Conservation (phyloP, 2,888 invertebrate genomes). For the Elegia similella region DNA sequence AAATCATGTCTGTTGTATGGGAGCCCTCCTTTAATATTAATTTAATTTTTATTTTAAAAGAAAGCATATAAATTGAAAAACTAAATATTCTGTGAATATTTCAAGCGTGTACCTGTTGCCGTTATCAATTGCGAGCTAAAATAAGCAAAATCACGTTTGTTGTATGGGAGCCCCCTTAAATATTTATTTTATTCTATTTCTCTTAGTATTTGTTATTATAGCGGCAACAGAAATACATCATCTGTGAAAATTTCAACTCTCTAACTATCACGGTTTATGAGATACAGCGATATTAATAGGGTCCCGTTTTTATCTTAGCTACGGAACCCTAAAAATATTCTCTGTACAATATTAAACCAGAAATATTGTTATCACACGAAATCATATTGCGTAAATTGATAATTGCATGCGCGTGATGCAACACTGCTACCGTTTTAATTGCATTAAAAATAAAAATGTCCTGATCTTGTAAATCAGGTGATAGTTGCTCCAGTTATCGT, state of each 20-base stretch:
- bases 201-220: no score
- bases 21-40: no score
- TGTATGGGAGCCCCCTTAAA: background rate
- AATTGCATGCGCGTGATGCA: slow-evolving; percentile 57
- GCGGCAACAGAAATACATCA: background rate
- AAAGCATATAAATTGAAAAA: no score
- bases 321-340: slow-evolving; percentile 36
- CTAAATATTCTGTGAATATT: no score
- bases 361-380: slow-evolving; percentile 45
- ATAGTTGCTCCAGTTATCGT: slow-evolving; percentile 48
- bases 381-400: slow-evolving; percentile 68
- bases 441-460: slow-evolving; percentile 35
- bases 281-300: slow-evolving; percentile 24
- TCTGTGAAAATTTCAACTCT: background rate
- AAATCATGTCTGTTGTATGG: no score
- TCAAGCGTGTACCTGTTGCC: no score
- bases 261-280: background rate
- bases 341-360: no score
- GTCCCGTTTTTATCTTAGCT: background rate
- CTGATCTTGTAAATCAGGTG: slow-evolving; percentile 50
- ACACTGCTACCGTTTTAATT: slow-evolving; percentile 68
- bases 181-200: background rate
- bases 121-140: no score
- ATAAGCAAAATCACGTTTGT: no score
- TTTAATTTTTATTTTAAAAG: no score